Conservation (phyloP, 2,113 vertebrate species). For the Amblyopsis rosae region DNA sequence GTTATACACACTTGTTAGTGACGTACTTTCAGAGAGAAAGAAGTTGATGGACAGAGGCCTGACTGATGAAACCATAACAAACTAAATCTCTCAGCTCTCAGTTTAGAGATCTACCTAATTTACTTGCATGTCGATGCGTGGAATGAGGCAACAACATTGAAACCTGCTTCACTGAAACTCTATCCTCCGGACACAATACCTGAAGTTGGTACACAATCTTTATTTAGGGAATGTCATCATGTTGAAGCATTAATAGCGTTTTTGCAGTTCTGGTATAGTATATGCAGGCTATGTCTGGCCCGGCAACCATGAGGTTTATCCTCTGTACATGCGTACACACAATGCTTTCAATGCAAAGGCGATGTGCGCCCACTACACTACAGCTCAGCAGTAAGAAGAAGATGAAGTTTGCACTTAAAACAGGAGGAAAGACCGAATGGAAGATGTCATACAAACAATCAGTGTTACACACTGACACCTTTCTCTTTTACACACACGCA, state of each 20-base stretch:
- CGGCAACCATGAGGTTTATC: too few relatives aligned
- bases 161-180: constrained; percentile 13
- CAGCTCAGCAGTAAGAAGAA: not conserved
- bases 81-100: constrained; percentile 34
- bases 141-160: constrained; percentile 56
- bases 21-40: constrained; percentile 10
- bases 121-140: constrained; percentile 33
- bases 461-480: constrained; percentile 45
- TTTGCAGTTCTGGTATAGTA: not conserved
- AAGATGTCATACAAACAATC: constrained; percentile 12
- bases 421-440: too few relatives aligned
- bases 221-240: constrained; percentile 32
- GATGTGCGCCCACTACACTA: not conserved
- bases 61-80: constrained; percentile 42
- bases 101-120: constrained; percentile 30
- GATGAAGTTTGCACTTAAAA: too few relatives aligned
- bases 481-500: not conserved
- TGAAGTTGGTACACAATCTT: constrained; percentile 29
- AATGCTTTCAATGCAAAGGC: too few relatives aligned
- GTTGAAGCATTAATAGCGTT: not conserved
- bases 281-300: too few relatives aligned
- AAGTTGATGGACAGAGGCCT: constrained; percentile 10
- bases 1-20: not conserved
- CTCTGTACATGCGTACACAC: too few relatives aligned
- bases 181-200: constrained; percentile 35